Percentiles rank a stretch among this genome's conserved stretches.
Conservation (phyloP, 2,888 invertebrate genomes). For the Lymantria dispar region DNA sequence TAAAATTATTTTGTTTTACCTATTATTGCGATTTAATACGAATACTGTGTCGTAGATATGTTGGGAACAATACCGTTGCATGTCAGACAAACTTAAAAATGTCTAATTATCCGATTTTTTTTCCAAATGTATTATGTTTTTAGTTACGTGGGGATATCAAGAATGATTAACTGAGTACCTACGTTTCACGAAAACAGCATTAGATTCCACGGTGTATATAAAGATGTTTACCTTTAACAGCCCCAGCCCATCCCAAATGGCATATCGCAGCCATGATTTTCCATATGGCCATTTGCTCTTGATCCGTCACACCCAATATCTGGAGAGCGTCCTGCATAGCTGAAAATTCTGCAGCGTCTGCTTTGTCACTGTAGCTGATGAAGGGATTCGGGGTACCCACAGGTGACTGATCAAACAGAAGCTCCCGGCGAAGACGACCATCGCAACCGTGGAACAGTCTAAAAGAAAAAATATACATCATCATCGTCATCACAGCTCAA, state of each 20-base stretch:
- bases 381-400: conserved; percentile 85
- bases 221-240: conserved; percentile 85
- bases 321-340: conserved; percentile 90
- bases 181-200: too few relatives aligned
- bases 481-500: too few relatives aligned
- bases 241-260: conserved; percentile 94
- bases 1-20: too few relatives aligned
- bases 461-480: not conserved
- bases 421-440: conserved; percentile 89
- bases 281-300: conserved; percentile 93
- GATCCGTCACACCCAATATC: conserved; percentile 87
- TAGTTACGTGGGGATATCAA: too few relatives aligned
- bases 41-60: too few relatives aligned
- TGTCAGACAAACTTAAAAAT: too few relatives aligned
- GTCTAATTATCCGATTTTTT: too few relatives aligned
- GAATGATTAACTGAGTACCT: too few relatives aligned
- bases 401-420: conserved; percentile 88
- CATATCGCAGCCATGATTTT: conserved; percentile 95
- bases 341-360: conserved; percentile 92
- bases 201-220: not conserved
- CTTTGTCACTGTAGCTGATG: conserved; percentile 88
- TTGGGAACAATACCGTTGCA: too few relatives aligned
- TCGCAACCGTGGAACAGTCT: conserved; percentile 92
- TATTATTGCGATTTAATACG: too few relatives aligned
- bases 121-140: too few relatives aligned